Conservation (phyloP, 2,888 invertebrate species). For the Nomada lathburiana region DNA sequence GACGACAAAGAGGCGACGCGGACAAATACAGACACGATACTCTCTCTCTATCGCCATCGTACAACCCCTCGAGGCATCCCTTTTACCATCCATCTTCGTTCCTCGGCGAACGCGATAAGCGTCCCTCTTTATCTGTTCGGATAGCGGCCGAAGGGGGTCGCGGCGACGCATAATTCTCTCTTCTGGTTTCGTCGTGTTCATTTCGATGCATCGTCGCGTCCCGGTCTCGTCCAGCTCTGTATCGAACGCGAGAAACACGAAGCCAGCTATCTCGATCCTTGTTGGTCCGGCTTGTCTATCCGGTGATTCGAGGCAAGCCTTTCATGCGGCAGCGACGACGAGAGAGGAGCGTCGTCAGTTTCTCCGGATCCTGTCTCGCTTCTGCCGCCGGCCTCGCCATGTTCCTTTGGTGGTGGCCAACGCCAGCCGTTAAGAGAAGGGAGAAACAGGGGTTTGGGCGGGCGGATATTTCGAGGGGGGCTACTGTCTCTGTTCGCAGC, state of each 20-base stretch:
- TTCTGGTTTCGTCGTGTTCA: background rate
- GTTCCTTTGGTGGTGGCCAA: conserved; percentile 58
- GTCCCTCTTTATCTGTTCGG: background rate
- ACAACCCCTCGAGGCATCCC: conserved; percentile 1
- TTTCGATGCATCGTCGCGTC: background rate
- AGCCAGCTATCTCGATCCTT: conserved; percentile 3
- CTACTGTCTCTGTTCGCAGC: conserved; percentile 21
- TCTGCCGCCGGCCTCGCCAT: conserved; percentile 62
- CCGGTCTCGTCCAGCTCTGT: background rate
- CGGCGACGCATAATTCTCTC: conserved; percentile 10
- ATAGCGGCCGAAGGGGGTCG: background rate
- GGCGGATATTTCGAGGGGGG: conserved; percentile 48
- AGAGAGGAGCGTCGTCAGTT: conserved; percentile 21
- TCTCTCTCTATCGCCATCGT: too few species aligned
- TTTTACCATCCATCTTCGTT: background rate
- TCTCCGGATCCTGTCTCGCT: conserved; percentile 26
- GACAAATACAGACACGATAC: conserved; percentile 1
- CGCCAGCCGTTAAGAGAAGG: conserved; percentile 37
- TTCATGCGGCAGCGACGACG: background rate
- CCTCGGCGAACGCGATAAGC: background rate
- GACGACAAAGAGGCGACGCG: conserved; percentile 9
- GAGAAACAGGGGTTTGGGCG: conserved; percentile 54
- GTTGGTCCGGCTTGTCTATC: background rate
- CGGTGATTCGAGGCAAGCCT: background rate
- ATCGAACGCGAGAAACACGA: conserved; percentile 5